phyloP scores from a whole-genome alignment of 2,888 invertebrate genomes.

The Coremacera marginata region DNA sequence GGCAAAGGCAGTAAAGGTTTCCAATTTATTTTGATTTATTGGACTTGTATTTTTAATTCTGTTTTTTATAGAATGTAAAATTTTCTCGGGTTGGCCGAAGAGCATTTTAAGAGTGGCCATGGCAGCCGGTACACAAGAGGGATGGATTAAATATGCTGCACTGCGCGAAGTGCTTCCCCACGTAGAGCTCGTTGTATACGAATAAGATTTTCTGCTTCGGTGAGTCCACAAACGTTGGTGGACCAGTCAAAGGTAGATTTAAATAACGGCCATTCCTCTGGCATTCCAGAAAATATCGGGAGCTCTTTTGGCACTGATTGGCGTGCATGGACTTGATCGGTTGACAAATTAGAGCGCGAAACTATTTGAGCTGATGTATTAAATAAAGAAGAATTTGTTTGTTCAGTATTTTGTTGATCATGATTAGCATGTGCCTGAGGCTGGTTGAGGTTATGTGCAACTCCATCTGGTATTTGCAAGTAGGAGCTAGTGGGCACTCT shows the following conservation, averaged over 20 bases:
- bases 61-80: slow-evolving; percentile 39
- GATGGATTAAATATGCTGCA: slow-evolving; percentile 14
- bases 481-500: too few species aligned
- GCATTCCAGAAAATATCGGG: too few species aligned
- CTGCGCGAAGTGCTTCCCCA: too few species aligned
- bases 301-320: not conserved
- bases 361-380: too few species aligned
- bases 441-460: too few species aligned
- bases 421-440: too few species aligned
- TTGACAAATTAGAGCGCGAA: not conserved
- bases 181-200: not conserved
- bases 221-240: slow-evolving; percentile 41
- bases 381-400: too few species aligned
- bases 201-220: slow-evolving; percentile 41
- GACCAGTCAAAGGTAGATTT: slow-evolving; percentile 42
- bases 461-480: too few species aligned
- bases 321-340: not conserved
- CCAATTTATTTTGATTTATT: slow-evolving; percentile 25
- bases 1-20: slow-evolving; percentile 19
- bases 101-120: slow-evolving; percentile 39
- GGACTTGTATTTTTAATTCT: slow-evolving; percentile 39
- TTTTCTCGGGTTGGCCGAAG: slow-evolving; percentile 44
- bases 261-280: not conserved
- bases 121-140: slow-evolving; percentile 38
- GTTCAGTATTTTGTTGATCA: too few species aligned